These are phyloP conservation scores for Tipula lateralis DNA, from an alignment of 2,888 invertebrate species.

Conservation along the genomic window DNA sequence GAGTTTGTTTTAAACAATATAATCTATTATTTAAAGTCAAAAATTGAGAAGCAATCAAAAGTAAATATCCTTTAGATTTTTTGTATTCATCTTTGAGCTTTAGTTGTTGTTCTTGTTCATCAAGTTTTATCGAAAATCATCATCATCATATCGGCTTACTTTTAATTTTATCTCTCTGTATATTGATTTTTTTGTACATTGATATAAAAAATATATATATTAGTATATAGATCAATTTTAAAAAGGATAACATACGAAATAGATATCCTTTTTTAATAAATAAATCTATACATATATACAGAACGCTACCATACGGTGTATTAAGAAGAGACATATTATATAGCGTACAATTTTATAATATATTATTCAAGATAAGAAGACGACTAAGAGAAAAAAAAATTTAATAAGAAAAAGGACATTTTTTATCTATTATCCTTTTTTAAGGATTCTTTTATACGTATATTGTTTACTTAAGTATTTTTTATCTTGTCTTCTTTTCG, in stretches of 20 bases:
- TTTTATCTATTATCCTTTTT: conserved; percentile 24
- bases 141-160: not conserved
- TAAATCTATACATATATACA: not conserved
- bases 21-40: not conserved
- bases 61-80: not conserved
- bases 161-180: not conserved
- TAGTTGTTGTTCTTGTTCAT: not conserved
- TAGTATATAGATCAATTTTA: not conserved
- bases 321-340: not conserved
- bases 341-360: not conserved
- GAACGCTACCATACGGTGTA: not conserved
- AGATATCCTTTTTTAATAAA: conserved; percentile 14
- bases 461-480: conserved; percentile 11
- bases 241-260: not conserved
- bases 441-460: conserved; percentile 14
- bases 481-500: no score
- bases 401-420: conserved; percentile 15
- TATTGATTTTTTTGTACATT: not conserved
- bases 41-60: not conserved
- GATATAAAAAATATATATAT: not conserved
- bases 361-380: conserved; percentile 19
- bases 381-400: not conserved
- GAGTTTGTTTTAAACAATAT: not conserved
- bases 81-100: not conserved
- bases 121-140: not conserved